These are phyloP conservation scores for Hypena proboscidalis DNA, from an alignment of 2,888 invertebrate species.

Conservation along the genomic window DNA sequence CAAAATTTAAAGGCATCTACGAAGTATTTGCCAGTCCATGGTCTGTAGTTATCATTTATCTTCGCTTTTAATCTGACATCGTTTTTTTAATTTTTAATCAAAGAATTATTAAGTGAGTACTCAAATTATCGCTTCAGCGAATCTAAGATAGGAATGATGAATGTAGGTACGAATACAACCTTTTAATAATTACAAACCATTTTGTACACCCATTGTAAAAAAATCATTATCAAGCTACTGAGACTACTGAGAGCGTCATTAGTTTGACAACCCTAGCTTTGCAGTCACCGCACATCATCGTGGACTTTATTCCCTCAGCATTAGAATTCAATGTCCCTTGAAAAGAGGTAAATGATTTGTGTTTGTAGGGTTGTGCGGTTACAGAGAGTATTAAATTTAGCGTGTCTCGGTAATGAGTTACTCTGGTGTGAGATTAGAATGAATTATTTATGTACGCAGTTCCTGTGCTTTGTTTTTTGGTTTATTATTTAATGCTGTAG, in stretches of 20 bases:
- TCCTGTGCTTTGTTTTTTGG: not conserved
- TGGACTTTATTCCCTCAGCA: not conserved
- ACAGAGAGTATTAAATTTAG: conserved; percentile 15
- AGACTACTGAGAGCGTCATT: conserved; percentile 7
- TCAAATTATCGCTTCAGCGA: too few species aligned
- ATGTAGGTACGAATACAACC: too few species aligned
- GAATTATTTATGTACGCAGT: conserved; percentile 6
- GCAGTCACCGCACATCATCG: not conserved
- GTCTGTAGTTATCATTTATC: too few species aligned
- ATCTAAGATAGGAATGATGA: too few species aligned
- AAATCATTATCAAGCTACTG: conserved; percentile 1
- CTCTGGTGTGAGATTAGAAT: conserved; percentile 11
- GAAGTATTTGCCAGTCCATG: too few species aligned
- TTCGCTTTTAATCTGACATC: too few species aligned
- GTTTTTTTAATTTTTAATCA: too few species aligned
- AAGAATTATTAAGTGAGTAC: too few species aligned
- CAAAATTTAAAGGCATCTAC: too few species aligned
- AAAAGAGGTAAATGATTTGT: too few species aligned
- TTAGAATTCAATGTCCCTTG: not conserved
- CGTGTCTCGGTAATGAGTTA: conserved; percentile 16
- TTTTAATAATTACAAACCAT: conserved; percentile 7
- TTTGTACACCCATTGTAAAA: not conserved
- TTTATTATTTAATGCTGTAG: not conserved
- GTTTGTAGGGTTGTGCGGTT: not conserved
- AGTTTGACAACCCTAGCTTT: conserved; percentile 1